Conservation (phyloP, 2,888 invertebrate genomes). For the Empis stercorea region DNA sequence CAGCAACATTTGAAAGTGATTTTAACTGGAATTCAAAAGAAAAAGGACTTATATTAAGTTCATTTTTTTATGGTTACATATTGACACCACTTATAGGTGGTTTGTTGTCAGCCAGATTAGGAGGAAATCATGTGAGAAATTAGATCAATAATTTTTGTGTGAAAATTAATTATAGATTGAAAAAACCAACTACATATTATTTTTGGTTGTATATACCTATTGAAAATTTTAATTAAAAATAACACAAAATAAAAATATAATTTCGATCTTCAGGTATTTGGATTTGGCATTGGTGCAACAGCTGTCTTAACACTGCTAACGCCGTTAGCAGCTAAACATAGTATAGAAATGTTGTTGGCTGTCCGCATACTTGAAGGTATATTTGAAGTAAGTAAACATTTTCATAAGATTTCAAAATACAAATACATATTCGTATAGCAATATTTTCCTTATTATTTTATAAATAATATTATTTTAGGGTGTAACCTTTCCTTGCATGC, state of each 20-base stretch:
- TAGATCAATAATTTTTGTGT: background rate
- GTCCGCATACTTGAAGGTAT: conserved; percentile 66
- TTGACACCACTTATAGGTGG: conserved; percentile 74
- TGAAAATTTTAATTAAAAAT: too few relatives aligned
- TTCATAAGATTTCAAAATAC: too few relatives aligned
- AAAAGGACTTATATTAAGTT: conserved; percentile 67
- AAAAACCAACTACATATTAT: too few relatives aligned
- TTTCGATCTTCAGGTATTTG: conserved; percentile 53
- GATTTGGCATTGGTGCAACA: conserved; percentile 63
- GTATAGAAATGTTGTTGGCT: conserved; percentile 53
- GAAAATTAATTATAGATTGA: too few relatives aligned
- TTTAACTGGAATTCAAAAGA: conserved; percentile 69
- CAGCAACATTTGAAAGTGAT: conserved; percentile 49
- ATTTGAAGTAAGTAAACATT: conserved; percentile 49
- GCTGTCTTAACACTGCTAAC: conserved; percentile 69
- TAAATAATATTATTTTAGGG: conserved; percentile 18
- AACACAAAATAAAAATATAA: too few relatives aligned
- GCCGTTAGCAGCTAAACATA: conserved; percentile 61
- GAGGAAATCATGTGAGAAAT: conserved; percentile 63
- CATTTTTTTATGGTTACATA: conserved; percentile 84
- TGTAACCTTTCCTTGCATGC: conserved; percentile 44
- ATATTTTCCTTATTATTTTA: background rate
- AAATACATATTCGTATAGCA: too few relatives aligned
- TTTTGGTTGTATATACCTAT: too few relatives aligned
- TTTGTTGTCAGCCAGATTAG: conserved; percentile 68